phyloP scores from a whole-genome alignment of 2,113 vertebrate genomes.

The Salvator merianae region DNA sequence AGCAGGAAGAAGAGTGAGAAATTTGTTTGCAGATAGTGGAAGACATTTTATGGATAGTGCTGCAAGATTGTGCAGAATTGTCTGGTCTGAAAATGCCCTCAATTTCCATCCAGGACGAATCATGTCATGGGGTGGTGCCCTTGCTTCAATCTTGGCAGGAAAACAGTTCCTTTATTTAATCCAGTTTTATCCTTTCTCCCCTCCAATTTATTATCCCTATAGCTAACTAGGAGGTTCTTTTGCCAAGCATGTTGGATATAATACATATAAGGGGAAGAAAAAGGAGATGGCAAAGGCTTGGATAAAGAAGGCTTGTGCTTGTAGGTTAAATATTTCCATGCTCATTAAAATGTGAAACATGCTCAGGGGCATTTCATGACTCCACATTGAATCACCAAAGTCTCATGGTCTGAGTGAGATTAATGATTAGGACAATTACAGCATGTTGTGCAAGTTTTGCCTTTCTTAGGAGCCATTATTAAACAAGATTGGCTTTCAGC shows the following conservation, averaged over 20 bases:
- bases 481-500: conserved; percentile 64
- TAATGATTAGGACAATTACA: conserved; percentile 51
- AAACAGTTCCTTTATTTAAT: background rate
- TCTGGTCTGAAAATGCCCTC: too few species aligned
- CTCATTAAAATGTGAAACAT: conserved; percentile 46
- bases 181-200: background rate
- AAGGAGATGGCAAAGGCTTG: conserved; percentile 1
- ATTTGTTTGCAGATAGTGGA: too few species aligned
- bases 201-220: background rate
- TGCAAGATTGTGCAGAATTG: too few species aligned
- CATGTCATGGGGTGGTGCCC: background rate
- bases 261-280: background rate
- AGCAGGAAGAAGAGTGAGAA: too few species aligned
- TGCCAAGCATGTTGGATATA: conserved; percentile 26
- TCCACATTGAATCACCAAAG: conserved; percentile 61
- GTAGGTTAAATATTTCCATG: conserved; percentile 47
- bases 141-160: background rate
- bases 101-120: too few species aligned
- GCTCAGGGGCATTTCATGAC: conserved; percentile 52
- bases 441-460: conserved; percentile 40
- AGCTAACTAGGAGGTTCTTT: conserved; percentile 8
- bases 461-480: conserved; percentile 42
- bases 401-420: conserved; percentile 52
- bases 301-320: background rate
- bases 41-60: too few species aligned